Evolutionary conservation across 2,113 vertebrate genomes (phyloP).

Genomic region (Scartelaos histophorus): DNA sequence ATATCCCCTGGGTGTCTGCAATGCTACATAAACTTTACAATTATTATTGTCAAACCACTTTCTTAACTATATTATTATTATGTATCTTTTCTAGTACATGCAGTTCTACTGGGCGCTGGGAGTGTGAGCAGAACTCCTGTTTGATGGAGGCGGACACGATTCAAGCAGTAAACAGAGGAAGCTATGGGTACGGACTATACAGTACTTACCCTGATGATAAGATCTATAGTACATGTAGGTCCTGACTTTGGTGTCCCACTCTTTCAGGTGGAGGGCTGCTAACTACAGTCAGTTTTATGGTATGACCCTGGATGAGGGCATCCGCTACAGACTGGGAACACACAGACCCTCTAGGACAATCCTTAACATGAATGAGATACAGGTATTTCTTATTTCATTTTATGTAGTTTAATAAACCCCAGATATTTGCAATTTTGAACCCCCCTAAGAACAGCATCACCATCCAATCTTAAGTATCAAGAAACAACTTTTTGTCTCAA

Average conservation of each 20-base stretch:
- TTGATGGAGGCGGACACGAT: constrained; percentile 87
- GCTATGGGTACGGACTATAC: constrained; percentile 79
- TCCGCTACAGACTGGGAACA: constrained; percentile 90
- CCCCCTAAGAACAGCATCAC: neutral
- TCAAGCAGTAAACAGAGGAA: constrained; percentile 82
- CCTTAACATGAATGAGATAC: constrained; percentile 96
- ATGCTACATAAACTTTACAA: neutral
- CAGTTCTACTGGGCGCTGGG: constrained; percentile 79
- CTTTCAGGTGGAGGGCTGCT: constrained; percentile 86
- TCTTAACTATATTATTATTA: neutral
- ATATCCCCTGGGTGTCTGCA: constrained; percentile 33
- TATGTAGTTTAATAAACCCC: neutral
- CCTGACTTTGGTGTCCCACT: neutral
- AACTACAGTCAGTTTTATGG: constrained; percentile 95
- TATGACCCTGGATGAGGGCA: constrained; percentile 91
- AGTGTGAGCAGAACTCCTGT: constrained; percentile 87
- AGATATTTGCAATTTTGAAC: neutral
- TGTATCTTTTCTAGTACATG: constrained; percentile 83
- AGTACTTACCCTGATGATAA: neutral
- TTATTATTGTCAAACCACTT: neutral
- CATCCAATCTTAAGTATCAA: neutral
- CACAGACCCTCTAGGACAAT: constrained; percentile 84
- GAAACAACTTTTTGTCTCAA: neutral
- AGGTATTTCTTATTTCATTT: constrained; percentile 71
- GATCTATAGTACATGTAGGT: neutral